Base-by-base conservation (phyloP, 2,888 invertebrate genomes). In the Philereme transversata region DNA sequence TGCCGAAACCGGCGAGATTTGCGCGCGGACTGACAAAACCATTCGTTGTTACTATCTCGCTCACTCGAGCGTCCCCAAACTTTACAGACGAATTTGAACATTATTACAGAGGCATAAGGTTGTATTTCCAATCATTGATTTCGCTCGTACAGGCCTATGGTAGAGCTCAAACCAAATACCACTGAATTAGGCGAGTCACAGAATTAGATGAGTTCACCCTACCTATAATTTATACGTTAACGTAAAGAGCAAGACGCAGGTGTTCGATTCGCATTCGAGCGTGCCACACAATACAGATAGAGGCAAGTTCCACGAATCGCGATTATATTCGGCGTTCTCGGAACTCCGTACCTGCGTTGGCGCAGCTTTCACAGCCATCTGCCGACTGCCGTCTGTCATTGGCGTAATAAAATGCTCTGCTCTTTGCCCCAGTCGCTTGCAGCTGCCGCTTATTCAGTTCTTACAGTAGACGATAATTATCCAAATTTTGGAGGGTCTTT, bases 311-410 rank as follows among this genome's bases (percentile, higher is more conserved):
- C 81, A 73, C 81, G 88, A 87, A 55, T 73, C 75, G 80, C 84
- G 86, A 90, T 89, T 91, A 90, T 89, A 90, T 90, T 92, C 86
- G 90, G 86, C 82, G 82, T 92, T 90, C 91, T 87, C 73, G 75
- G 90, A 91, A 91, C 79, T 83, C 81, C 84, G 79, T 90, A 90
- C 91, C 90, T 90, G 89, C 84, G 81, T 74, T 74, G 72, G 79
- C 79, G 83, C 81, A 78, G 84, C 91, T 87, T 87, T 87, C 88
- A 83, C 84, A 82, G 79, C 80, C 88, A 89, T 4, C 89, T 90
- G 88, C 87, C 82, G 80, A 75, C 75, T 79, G 85, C 86, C 84
- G 81, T 74, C 78, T 66, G 62, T 81, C 84, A 82, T 73, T 81
- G 78, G 75, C 73, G 75, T 69, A 64, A 55, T 48, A 58, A 51